Percentiles rank a stretch among this genome's conserved stretches.
Conservation (phyloP, 2,113 vertebrate species). For the Diphyllodes magnificus region DNA sequence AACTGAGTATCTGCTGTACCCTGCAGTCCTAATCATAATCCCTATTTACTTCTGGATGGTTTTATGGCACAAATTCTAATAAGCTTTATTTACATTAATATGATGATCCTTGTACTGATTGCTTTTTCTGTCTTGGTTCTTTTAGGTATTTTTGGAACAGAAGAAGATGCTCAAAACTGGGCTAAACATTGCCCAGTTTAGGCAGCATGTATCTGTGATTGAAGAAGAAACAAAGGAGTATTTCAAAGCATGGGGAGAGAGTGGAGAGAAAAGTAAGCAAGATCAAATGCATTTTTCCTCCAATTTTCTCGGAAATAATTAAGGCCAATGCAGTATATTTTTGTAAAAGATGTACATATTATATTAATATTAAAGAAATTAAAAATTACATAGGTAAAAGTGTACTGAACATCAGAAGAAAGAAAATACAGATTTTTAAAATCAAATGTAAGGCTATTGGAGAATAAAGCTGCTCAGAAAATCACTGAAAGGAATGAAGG, state of each 20-base stretch:
- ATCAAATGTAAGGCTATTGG: neutral
- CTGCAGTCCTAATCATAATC: neutral
- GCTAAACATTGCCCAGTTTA: conserved; percentile 89
- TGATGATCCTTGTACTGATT: neutral
- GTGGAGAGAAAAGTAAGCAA: conserved; percentile 86
- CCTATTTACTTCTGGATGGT: neutral
- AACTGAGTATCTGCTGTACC: neutral
- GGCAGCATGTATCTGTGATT: conserved; percentile 84
- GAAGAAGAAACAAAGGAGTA: conserved; percentile 92
- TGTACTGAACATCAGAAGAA: neutral
- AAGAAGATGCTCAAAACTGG: conserved; percentile 98
- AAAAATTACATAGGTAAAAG: neutral
- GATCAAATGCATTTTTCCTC: neutral
- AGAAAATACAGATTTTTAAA: neutral
- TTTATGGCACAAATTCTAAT: neutral
- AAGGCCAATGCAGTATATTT: neutral
- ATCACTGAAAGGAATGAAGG: neutral
- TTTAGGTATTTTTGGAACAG: conserved; percentile 93
- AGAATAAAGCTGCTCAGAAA: neutral
- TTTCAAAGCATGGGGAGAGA: conserved; percentile 91
- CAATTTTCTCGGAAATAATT: neutral
- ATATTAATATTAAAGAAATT: neutral
- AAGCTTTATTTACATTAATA: neutral
- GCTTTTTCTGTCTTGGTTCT: neutral
- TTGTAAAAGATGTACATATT: neutral